Evolutionary conservation across 1,140 invertebrate genomes (phyloP), one percentile per base, ranked within the genome.

Genomic region (Heliconius melpomene): DNA sequence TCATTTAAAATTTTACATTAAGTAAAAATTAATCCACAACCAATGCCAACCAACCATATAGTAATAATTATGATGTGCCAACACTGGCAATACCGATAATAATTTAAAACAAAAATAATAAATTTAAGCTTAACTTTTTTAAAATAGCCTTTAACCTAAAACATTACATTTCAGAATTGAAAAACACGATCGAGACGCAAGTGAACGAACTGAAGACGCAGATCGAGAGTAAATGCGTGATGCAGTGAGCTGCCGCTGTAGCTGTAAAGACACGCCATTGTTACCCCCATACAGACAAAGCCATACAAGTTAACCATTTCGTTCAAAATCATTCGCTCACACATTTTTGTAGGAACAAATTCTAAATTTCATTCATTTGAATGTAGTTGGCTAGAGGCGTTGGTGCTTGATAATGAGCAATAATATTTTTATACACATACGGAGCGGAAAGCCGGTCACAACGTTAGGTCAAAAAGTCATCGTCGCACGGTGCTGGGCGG

Each of bases 111-210:
- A 20, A 60, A 60, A 11, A 23, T 26, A 23, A 60, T 60, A 9
- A 26, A n/a, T 9, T 52, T 52, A 20, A 23, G n/a, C n/a, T 60
- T 9, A 26, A 16, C 26, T 11, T 7, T 57, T 66, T 26, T 16
- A 8, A 13, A 26, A 29, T 26, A 29, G 26, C 3, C 40, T 66
- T 66, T 26, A 66, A 66, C 3, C 60, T 29, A n/a, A 77, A 72
- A 36, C 5, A 26, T 57, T 60, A 82, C 75, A 77, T 97, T 97
- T 87, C 97, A 98, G 98, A 98, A 96, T 95, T 98, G 95, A 98
- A 98, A 96, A 98, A 98, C 95, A 97, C 98, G 93, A 97, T 98
- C 96, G 98, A 98, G 95, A 98, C 97, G 91, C 98, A 98, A 96
- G 98, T 98, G 94, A 98, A 97, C 95, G 98, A 98, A 96, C 95